These are phyloP conservation scores for Nothobranchius kuhntae DNA, from an alignment of 2,113 vertebrate species.

Conservation along the genomic window DNA sequence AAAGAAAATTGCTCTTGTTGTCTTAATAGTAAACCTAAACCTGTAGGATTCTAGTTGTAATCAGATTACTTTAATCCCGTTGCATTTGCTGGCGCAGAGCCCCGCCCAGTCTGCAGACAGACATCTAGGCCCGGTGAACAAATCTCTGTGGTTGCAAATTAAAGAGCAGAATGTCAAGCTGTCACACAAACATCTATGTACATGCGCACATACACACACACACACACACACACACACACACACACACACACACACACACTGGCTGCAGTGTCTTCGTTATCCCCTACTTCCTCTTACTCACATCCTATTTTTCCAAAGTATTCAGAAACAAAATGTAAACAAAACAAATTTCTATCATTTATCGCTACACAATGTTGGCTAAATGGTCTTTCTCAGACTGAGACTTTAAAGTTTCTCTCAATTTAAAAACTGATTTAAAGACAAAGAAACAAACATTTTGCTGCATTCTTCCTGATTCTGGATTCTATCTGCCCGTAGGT, in stretches of 20 bases:
- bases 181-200: too few species aligned
- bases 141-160: slow-evolving; percentile 19
- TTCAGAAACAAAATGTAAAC: too few species aligned
- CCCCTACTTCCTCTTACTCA: slow-evolving; percentile 44
- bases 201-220: too few species aligned
- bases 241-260: background rate
- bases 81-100: slow-evolving; percentile 8
- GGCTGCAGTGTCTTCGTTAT: background rate
- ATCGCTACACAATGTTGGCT: too few species aligned
- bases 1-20: slow-evolving; percentile 10
- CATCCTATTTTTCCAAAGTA: slow-evolving; percentile 23
- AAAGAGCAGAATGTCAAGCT: background rate
- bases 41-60: slow-evolving; percentile 37
- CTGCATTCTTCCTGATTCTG: background rate
- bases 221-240: too few species aligned
- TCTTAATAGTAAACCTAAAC: slow-evolving; percentile 31
- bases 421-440: background rate
- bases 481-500: background rate
- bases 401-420: too few species aligned
- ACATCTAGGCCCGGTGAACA: slow-evolving; percentile 8
- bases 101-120: slow-evolving; percentile 10
- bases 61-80: slow-evolving; percentile 59
- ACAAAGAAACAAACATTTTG: background rate
- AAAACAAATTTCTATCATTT: too few species aligned
- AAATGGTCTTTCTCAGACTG: too few species aligned